Evolutionary conservation across 2,797 vertebrate species (phyloP).

Genomic region (Catostomus latipinnis): DNA sequence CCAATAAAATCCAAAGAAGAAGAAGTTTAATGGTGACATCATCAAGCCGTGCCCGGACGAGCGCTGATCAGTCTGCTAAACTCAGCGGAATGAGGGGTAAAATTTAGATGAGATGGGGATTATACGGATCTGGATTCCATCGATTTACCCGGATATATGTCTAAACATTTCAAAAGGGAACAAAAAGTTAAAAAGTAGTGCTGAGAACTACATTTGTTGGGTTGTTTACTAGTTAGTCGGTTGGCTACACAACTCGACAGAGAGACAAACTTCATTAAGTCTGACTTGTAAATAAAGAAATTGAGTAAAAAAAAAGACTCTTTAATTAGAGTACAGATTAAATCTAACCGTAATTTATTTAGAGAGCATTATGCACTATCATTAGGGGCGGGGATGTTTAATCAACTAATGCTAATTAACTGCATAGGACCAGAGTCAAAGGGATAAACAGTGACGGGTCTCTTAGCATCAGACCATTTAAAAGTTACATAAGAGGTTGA

Average conservation of each 20-base stretch:
- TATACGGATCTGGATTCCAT: background rate
- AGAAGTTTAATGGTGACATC: background rate
- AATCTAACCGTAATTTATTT: background rate
- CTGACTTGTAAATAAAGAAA: background rate
- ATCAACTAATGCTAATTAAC: background rate
- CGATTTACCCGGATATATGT: background rate
- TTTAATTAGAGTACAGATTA: no score
- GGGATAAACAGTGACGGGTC: background rate
- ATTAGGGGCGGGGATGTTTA: background rate
- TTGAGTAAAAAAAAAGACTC: no score
- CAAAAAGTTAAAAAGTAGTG: background rate
- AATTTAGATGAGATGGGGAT: conserved; percentile 16
- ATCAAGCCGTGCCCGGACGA: background rate
- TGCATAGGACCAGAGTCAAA: background rate
- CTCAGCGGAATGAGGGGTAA: background rate
- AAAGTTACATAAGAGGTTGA: background rate
- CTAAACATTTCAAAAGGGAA: background rate
- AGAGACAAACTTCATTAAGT: background rate
- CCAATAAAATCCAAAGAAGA: no score
- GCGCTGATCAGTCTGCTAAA: background rate
- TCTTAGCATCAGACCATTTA: background rate
- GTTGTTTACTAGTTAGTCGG: conserved; percentile 6
- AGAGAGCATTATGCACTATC: background rate
- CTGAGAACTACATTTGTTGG: background rate
- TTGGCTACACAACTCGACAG: background rate